Evolutionary conservation across 2,113 vertebrate genomes (phyloP), one percentile per base, ranked within the genome.

Genomic region (Donacobius atricapilla): DNA sequence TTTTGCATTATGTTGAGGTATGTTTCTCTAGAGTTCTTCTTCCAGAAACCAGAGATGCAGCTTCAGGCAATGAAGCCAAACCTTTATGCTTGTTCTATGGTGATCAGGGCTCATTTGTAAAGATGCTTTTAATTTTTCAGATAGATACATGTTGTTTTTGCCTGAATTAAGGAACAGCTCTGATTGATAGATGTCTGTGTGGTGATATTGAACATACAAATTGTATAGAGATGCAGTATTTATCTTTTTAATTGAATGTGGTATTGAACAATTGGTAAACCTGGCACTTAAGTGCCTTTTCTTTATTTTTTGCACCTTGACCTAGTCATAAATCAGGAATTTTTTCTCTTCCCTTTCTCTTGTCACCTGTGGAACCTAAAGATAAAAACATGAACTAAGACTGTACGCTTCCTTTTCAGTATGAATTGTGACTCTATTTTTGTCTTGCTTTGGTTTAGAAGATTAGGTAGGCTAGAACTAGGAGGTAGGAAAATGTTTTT

Each of bases 371-470:
- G 53, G 10, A 73, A 83, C 28, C 37, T 78, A 42, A 79, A 70
- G 28, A 28, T 73, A 75, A 86, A 81, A 84, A 63, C 2, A 1
- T 21, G 13, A 35, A 20, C 18, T 2, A 44, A 68, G 33, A 24
- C 35, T 73, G 13, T 61, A 11, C 0, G 0, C 20, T 77, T 90
- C 18, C 3, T 76, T 4, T 90, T 70, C 42, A 66, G 3, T n/a
- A 77, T 20, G 33, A 81, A 33, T 51, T 89, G 25, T 42, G 57
- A 72, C 50, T 31, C 10, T 83, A 2, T 65, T 90, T 92, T 83
- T 89, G 7, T 69, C 28, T 23, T 73, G 7, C 72, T 78, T 47
- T 31, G 21, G 11, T 7, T 54, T 63, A 68, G 35, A 64, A 71
- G 48, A 14, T 48, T 48, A 76, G 6, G 21, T 50, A 72, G 19